Conservation (phyloP, 2,113 vertebrate species). For the Centropristis striata region DNA sequence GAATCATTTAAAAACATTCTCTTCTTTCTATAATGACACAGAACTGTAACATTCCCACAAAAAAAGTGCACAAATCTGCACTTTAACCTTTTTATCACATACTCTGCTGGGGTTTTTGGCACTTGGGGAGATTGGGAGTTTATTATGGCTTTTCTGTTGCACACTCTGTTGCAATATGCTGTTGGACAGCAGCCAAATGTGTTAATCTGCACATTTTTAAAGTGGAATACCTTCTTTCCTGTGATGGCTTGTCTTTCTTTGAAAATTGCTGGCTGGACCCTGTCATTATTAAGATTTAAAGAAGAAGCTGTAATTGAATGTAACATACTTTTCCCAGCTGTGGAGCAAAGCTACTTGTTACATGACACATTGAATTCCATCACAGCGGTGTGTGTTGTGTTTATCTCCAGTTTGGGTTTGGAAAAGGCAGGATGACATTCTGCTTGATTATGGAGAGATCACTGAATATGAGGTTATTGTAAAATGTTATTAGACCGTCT, state of each 20-base stretch:
- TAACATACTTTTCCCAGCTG: conserved; percentile 72
- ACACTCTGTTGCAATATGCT: conserved; percentile 12
- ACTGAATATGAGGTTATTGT: not conserved
- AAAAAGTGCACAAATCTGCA: not conserved
- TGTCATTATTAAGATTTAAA: conserved; percentile 83
- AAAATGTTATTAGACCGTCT: not conserved
- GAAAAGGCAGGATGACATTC: not conserved
- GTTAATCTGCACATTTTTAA: conserved; percentile 45
- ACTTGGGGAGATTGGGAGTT: not conserved
- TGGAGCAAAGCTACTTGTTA: conserved; percentile 60
- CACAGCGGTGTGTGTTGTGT: conserved; percentile 17
- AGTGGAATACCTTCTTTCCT: conserved; percentile 35
- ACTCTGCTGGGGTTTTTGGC: not conserved
- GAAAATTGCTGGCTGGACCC: conserved; percentile 76
- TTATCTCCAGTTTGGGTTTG: conserved; percentile 9
- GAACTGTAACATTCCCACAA: accelerated
- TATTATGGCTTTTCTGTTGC: conserved; percentile 2
- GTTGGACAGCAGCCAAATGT: conserved; percentile 62
- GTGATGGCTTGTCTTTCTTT: conserved; percentile 63
- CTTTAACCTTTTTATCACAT: not conserved
- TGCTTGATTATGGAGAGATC: not conserved
- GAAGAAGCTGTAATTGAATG: conserved; percentile 65
- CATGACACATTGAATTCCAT: conserved; percentile 44
- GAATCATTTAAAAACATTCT: not conserved
- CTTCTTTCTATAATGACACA: not conserved